phyloP scores from a whole-genome alignment of 2,113 vertebrate species.

The Misgurnus anguillicaudatus region DNA sequence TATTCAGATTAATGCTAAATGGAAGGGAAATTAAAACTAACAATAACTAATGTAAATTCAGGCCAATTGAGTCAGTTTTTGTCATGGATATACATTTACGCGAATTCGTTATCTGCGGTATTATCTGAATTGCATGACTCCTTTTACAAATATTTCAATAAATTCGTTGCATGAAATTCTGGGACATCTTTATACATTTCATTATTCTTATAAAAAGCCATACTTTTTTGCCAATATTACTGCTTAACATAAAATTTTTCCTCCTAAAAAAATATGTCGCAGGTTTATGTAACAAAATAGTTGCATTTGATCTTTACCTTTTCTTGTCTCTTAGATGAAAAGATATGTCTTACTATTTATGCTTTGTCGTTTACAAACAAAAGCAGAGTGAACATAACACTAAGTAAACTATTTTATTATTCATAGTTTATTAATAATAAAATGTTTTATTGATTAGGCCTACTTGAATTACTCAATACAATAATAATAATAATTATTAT shows the following conservation, averaged over 20 bases:
- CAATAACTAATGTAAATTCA: not conserved
- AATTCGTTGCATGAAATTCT: not conserved
- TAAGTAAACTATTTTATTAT: not conserved
- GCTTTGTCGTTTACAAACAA: conserved; percentile 22
- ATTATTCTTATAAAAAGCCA: no score
- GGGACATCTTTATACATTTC: not conserved
- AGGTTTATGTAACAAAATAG: not conserved
- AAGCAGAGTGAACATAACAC: not conserved
- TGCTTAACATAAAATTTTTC: not conserved
- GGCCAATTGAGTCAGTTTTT: not conserved
- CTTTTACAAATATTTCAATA: not conserved
- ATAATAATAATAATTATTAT: not conserved
- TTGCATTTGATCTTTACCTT: not conserved
- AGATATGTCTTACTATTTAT: not conserved
- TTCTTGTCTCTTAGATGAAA: no score
- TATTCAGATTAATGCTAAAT: not conserved
- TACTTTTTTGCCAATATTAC: no score
- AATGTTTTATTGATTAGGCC: no score
- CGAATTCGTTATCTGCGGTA: not conserved
- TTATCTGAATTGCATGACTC: not conserved
- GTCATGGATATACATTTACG: not conserved
- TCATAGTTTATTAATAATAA: no score
- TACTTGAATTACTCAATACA: no score
- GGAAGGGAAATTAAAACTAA: not conserved
- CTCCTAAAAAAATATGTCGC: not conserved